Evolutionary conservation across 2,113 vertebrate genomes (phyloP).

Genomic region (Laterallus jamaicensis): DNA sequence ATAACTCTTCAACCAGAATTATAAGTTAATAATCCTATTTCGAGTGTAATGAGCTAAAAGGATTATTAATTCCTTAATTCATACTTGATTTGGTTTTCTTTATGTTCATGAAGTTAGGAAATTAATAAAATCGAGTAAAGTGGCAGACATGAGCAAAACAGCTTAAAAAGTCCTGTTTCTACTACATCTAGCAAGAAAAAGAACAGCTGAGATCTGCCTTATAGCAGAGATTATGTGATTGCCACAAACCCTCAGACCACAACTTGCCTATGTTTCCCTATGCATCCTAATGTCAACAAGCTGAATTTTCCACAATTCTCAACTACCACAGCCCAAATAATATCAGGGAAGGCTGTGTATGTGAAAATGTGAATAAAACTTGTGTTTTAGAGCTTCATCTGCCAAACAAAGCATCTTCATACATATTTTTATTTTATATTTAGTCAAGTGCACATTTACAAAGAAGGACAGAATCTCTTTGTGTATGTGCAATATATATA

Average conservation of each 20-base stretch:
- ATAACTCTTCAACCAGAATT: neutral
- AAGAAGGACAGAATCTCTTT: constrained; percentile 4
- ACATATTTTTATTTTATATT: neutral
- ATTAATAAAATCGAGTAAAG: neutral
- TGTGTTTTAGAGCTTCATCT: neutral
- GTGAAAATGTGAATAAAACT: neutral
- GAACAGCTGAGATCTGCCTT: neutral
- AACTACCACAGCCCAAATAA: neutral
- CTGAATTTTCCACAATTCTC: neutral
- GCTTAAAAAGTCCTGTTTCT: neutral
- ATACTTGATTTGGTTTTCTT: neutral
- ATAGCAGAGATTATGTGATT: neutral
- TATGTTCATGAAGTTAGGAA: neutral
- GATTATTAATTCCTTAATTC: neutral
- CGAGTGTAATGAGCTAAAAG: neutral
- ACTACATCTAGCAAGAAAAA: neutral
- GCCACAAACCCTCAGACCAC: neutral
- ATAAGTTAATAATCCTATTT: neutral
- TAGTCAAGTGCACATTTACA: neutral
- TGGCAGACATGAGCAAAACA: neutral
- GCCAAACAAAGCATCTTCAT: neutral
- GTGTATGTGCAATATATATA: neutral
- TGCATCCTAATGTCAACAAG: neutral
- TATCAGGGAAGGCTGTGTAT: neutral
- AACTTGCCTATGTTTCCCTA: neutral